phyloP scores from a whole-genome alignment of 2,113 vertebrate genomes.

The Suncus etruscus region DNA sequence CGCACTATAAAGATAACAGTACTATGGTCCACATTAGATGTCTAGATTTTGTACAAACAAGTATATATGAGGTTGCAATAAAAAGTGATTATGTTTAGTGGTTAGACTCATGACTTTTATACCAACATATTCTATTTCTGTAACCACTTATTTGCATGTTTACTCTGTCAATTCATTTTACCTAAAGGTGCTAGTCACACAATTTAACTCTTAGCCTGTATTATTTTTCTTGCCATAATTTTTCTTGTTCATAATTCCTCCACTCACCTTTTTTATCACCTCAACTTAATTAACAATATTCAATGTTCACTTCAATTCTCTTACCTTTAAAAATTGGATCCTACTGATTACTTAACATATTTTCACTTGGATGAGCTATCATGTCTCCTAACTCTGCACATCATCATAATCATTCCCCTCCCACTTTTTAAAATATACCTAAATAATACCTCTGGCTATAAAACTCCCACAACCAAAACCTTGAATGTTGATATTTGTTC shows the following conservation, averaged over 20 bases:
- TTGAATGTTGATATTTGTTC: not conserved
- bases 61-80: not conserved
- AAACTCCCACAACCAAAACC: not conserved
- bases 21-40: not conserved
- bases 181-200: not conserved
- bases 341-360: not conserved
- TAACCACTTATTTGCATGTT: not conserved
- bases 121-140: not conserved
- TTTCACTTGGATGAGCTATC: not conserved
- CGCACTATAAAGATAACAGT: not conserved
- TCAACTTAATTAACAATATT: not conserved
- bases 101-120: not conserved
- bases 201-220: not conserved
- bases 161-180: not conserved
- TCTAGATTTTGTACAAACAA: constrained; percentile 12
- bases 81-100: not conserved
- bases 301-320: not conserved
- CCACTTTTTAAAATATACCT: not conserved
- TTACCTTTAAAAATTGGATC: not conserved
- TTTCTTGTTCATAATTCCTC: not conserved
- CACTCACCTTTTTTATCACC: not conserved
- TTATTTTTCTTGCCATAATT: not conserved
- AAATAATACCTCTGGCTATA: not conserved
- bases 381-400: not conserved
- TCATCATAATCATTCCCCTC: no score